Percentiles rank a stretch among this genome's conserved stretches.
These are phyloP conservation scores for Clepsis dumicolana DNA, from an alignment of 2,888 invertebrate species.

Conservation along the genomic window DNA sequence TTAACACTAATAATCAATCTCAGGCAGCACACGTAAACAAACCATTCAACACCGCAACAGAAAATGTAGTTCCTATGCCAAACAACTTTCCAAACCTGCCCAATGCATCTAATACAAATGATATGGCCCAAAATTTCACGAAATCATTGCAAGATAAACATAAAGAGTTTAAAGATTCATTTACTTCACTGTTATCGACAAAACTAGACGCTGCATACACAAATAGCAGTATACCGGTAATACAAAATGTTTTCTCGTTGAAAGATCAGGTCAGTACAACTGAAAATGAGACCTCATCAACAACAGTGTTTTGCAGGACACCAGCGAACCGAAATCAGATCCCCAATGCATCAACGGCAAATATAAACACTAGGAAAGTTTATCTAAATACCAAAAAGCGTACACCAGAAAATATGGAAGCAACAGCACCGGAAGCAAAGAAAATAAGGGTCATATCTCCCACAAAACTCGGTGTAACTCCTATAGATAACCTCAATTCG, in stretches of 20 bases:
- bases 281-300: conserved; percentile 28
- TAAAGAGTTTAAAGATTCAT: conserved; percentile 25
- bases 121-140: not conserved
- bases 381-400: conserved; percentile 19
- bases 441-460: conserved; percentile 26
- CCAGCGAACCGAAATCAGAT: not conserved
- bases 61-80: not conserved
- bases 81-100: not conserved
- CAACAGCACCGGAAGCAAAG: conserved; percentile 1
- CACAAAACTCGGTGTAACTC: conserved; percentile 1
- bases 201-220: not conserved
- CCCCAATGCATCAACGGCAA: not conserved
- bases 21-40: not conserved
- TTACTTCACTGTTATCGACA: conserved; percentile 25
- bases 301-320: not conserved
- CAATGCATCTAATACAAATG: not conserved
- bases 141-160: conserved; percentile 1
- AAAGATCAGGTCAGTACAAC: conserved; percentile 33
- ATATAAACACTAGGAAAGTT: not conserved
- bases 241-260: conserved; percentile 47
- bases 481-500: not conserved
- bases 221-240: conserved; percentile 37
- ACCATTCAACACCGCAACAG: not conserved
- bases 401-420: not conserved
- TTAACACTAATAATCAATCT: not conserved